phyloP scores from a whole-genome alignment of 2,888 invertebrate genomes.

The Cetonia aurata region DNA sequence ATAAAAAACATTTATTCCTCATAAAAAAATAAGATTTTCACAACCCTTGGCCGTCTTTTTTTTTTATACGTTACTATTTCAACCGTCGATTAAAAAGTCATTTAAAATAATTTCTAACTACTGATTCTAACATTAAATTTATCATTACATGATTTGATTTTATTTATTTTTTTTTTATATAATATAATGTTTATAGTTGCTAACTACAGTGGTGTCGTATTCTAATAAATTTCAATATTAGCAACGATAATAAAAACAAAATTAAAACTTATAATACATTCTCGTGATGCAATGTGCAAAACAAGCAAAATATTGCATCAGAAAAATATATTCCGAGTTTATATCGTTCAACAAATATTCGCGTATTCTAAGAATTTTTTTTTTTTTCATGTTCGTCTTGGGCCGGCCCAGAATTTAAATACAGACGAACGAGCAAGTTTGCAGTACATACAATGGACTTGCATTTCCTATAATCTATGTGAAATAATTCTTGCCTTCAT shows the following conservation, averaged over 20 bases:
- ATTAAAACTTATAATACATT: no score
- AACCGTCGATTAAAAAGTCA: neutral
- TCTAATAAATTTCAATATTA: no score
- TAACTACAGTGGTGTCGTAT: no score
- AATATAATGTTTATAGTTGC: no score
- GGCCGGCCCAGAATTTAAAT: no score
- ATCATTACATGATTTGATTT: slow-evolving; percentile 3
- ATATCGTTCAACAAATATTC: no score
- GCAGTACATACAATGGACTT: no score
- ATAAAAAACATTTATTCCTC: slow-evolving; percentile 25
- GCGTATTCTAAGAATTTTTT: neutral
- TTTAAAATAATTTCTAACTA: neutral
- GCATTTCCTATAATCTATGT: no score
- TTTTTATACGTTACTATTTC: neutral
- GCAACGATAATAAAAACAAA: no score
- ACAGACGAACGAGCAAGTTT: neutral
- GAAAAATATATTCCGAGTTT: no score
- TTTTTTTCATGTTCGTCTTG: neutral
- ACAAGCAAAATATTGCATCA: no score
- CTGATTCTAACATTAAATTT: neutral
- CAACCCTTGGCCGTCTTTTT: slow-evolving; percentile 39
- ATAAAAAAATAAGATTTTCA: slow-evolving; percentile 42
- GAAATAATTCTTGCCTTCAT: neutral
- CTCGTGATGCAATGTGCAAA: no score
- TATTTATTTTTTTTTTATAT: neutral